Conservation (phyloP, 2,888 invertebrate species). For the Patella caerulea region DNA sequence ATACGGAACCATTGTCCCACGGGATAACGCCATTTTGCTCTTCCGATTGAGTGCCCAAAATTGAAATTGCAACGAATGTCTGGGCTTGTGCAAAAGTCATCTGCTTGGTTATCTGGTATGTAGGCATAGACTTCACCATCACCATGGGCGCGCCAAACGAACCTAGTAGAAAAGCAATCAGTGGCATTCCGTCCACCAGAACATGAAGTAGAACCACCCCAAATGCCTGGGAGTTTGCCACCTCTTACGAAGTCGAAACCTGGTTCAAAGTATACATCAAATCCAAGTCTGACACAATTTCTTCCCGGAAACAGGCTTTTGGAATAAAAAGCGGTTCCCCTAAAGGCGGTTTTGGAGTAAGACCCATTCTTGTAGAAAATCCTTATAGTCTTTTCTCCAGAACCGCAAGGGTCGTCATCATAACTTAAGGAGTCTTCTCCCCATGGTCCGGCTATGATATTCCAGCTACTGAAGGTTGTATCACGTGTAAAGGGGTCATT, state of each 20-base stretch:
- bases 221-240: constrained; percentile 39
- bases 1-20: constrained; percentile 43
- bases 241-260: constrained; percentile 42
- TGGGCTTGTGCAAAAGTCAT: constrained; percentile 33
- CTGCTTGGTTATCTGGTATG: constrained; percentile 42
- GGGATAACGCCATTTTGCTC: constrained; percentile 16
- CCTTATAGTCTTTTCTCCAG: constrained; percentile 21
- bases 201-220: constrained; percentile 44
- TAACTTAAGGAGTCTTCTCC: constrained; percentile 36
- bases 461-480: no score
- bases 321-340: constrained; percentile 19
- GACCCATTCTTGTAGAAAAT: constrained; percentile 13
- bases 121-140: constrained; percentile 59
- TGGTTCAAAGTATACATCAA: constrained; percentile 28
- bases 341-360: background rate
- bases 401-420: constrained; percentile 39
- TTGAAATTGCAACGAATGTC: constrained; percentile 33
- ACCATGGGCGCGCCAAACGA: constrained; percentile 57
- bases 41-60: constrained; percentile 37
- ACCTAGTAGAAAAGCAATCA: constrained; percentile 52
- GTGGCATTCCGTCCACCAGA: constrained; percentile 48
- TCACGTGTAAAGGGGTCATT: no score
- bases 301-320: constrained; percentile 1
- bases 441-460: no score
- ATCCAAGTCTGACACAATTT: constrained; percentile 23